Percentiles rank a stretch among this genome's conserved stretches.
phyloP scores from a whole-genome alignment of 2,888 invertebrate species.

The Chouioia cunea region DNA sequence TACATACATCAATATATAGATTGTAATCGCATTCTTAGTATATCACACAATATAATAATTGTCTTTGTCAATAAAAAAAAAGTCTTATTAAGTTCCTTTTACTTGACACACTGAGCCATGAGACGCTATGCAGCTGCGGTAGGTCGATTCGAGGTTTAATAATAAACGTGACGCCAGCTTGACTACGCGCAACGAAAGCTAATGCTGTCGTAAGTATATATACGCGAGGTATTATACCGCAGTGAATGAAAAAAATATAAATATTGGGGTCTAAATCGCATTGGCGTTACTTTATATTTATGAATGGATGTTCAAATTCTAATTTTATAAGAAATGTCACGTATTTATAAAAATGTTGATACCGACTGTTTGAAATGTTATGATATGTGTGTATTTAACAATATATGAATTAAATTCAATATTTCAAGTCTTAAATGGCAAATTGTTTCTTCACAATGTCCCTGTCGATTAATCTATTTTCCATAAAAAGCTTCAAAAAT shows the following conservation, averaged over 20 bases:
- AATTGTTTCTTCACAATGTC: no score
- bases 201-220: slow-evolving; percentile 24
- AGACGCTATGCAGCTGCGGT: background rate
- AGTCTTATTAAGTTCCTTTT: slow-evolving; percentile 21
- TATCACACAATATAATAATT: background rate
- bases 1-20: background rate
- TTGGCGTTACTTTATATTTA: background rate
- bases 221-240: background rate
- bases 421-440: no score
- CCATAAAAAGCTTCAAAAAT: no score
- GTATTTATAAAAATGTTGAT: no score
- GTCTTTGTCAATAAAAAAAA: slow-evolving; percentile 28
- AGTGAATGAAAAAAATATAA: background rate
- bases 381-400: no score
- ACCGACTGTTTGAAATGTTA: no score
- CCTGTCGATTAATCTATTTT: no score
- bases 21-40: background rate
- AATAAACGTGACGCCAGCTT: slow-evolving; percentile 30
- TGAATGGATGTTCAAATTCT: background rate
- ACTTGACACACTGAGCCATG: slow-evolving; percentile 3
- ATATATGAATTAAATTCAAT: no score
- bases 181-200: background rate
- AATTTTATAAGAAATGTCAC: no score
- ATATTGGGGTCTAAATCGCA: background rate
- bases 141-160: slow-evolving; percentile 9